Evolutionary conservation across 2,113 vertebrate genomes (phyloP).

Genomic region (Dolichallabes microphthalmus): DNA sequence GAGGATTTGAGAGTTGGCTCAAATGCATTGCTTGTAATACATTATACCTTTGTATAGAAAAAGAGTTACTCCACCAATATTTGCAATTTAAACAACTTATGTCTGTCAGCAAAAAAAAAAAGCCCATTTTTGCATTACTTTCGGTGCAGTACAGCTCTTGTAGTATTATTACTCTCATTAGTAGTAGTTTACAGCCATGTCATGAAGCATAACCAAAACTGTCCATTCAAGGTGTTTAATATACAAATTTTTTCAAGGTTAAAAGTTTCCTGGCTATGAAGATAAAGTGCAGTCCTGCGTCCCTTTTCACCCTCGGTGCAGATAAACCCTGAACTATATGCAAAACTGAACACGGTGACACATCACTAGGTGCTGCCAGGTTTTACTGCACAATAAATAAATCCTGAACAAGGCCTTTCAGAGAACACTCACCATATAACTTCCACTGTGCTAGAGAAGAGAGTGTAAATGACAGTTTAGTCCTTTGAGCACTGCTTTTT

Average conservation of each 20-base stretch:
- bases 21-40: too few relatives aligned
- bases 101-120: too few relatives aligned
- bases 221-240: too few relatives aligned
- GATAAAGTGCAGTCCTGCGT: slow-evolving; percentile 36
- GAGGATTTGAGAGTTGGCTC: too few relatives aligned
- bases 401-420: slow-evolving; percentile 34
- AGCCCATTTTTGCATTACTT: too few relatives aligned
- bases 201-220: neutral
- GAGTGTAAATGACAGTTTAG: slow-evolving; percentile 14
- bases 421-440: slow-evolving; percentile 5
- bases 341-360: slow-evolving; percentile 51
- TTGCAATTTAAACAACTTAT: too few relatives aligned
- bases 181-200: neutral
- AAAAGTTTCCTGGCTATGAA: slow-evolving; percentile 25
- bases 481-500: neutral
- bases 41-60: too few relatives aligned
- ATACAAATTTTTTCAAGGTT: slow-evolving; percentile 27
- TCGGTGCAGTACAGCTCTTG: too few relatives aligned
- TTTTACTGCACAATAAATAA: slow-evolving; percentile 50
- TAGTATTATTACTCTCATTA: too few relatives aligned
- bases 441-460: neutral
- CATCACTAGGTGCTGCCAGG: slow-evolving; percentile 34
- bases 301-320: slow-evolving; percentile 43
- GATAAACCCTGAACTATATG: slow-evolving; percentile 51
- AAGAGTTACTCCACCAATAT: too few relatives aligned